These are phyloP conservation scores for Micromesistius poutassou DNA, from an alignment of 2,797 vertebrate species.

Conservation along the genomic window DNA sequence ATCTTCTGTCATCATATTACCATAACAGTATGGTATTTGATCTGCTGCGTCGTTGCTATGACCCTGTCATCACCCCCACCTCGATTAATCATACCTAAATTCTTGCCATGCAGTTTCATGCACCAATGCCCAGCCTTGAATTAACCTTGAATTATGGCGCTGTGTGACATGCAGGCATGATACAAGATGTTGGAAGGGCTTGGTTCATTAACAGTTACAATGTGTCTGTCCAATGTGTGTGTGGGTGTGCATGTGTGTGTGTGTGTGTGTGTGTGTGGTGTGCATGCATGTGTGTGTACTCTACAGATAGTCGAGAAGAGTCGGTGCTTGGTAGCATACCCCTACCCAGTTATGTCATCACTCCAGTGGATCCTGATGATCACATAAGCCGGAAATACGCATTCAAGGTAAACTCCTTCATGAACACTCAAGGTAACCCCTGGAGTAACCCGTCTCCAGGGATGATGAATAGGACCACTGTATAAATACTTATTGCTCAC, in stretches of 20 bases:
- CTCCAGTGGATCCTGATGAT: slow-evolving; percentile 89
- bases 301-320: slow-evolving; percentile 95
- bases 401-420: slow-evolving; percentile 85
- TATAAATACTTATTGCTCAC: background rate
- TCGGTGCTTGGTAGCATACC: slow-evolving; percentile 93
- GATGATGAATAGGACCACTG: background rate
- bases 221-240: slow-evolving; percentile 5
- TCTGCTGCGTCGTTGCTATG: background rate
- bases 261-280: slow-evolving; percentile 12
- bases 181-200: background rate
- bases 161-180: slow-evolving; percentile 32
- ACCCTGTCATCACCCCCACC: slow-evolving; percentile 30
- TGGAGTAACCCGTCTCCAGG: background rate
- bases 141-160: slow-evolving; percentile 48
- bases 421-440: background rate
- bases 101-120: background rate
- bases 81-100: slow-evolving; percentile 44
- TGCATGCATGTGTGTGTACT: slow-evolving; percentile 23
- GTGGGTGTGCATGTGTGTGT: slow-evolving; percentile 20
- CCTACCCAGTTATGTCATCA: slow-evolving; percentile 90
- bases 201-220: background rate
- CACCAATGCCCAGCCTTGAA: slow-evolving; percentile 32
- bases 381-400: slow-evolving; percentile 96
- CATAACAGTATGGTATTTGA: background rate
- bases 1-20: background rate